Evolutionary conservation across 2,797 vertebrate species (phyloP).

Genomic region (Champsocephalus esox): DNA sequence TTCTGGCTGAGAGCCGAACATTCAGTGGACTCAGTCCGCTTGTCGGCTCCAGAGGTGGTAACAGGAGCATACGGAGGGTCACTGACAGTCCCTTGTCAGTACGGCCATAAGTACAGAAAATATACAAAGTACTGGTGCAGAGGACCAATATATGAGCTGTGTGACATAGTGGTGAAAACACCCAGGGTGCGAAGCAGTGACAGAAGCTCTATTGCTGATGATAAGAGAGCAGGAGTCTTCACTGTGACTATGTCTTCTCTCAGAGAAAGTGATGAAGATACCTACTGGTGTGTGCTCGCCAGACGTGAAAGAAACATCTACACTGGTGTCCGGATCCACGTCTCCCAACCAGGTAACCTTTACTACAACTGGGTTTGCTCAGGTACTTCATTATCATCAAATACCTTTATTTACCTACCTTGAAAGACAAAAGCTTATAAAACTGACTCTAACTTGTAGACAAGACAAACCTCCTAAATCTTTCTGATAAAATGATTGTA

Average conservation of each 20-base stretch:
- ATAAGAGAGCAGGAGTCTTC: slow-evolving; percentile 60
- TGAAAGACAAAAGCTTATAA: neutral
- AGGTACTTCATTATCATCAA: neutral
- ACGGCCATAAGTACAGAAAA: slow-evolving; percentile 37
- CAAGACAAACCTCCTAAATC: neutral
- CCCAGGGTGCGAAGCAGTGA: neutral
- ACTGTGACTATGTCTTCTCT: slow-evolving; percentile 67
- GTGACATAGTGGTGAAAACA: slow-evolving; percentile 60
- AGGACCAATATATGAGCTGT: slow-evolving; percentile 53
- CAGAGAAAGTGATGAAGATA: slow-evolving; percentile 41
- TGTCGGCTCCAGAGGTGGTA: slow-evolving; percentile 57
- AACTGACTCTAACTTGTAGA: neutral
- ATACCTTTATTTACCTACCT: neutral
- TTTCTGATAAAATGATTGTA: neutral
- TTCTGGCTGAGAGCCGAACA: slow-evolving; percentile 41
- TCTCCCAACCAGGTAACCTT: slow-evolving; percentile 62
- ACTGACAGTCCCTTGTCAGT: slow-evolving; percentile 61
- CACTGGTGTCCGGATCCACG: slow-evolving; percentile 37
- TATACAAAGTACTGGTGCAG: slow-evolving; percentile 78
- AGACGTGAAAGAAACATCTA: slow-evolving; percentile 14
- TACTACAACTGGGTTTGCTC: neutral
- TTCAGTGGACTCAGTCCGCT: slow-evolving; percentile 13
- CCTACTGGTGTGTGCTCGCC: slow-evolving; percentile 78
- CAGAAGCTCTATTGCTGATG: slow-evolving; percentile 59
- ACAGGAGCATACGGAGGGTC: slow-evolving; percentile 24